Evolutionary conservation across 2,113 vertebrate genomes (phyloP).

Genomic region (Carassius gibelio): DNA sequence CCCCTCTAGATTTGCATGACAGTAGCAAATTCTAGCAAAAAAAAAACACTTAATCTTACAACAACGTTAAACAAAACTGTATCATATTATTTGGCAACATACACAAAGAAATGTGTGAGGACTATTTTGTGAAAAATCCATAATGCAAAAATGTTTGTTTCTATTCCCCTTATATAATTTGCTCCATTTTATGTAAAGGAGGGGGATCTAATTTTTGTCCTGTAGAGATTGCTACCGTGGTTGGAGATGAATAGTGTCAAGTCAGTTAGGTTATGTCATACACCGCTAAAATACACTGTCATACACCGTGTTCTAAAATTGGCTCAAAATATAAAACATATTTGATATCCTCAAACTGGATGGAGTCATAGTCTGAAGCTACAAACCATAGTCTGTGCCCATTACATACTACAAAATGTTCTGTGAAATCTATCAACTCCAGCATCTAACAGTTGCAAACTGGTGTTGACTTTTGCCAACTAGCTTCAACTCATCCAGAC

Average conservation of each 20-base stretch:
- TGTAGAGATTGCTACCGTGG: neutral
- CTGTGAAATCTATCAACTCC: neutral
- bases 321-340: neutral
- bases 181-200: neutral
- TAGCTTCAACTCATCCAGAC: neutral
- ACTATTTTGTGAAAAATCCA: slow-evolving; percentile 18
- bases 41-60: no score
- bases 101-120: neutral
- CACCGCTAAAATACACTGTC: neutral
- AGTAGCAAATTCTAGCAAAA: no score
- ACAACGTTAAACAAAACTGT: no score
- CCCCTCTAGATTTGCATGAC: no score
- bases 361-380: neutral
- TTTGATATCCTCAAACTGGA: neutral
- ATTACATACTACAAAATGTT: neutral
- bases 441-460: neutral
- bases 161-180: neutral
- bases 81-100: neutral
- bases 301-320: neutral
- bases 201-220: neutral
- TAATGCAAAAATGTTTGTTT: neutral
- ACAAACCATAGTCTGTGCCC: neutral
- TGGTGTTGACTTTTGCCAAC: neutral
- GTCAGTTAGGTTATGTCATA: neutral
- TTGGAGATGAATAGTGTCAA: neutral